Percentiles rank a stretch among this genome's conserved stretches.
phyloP scores from a whole-genome alignment of 2,888 invertebrate genomes.

The Ypsolopha sequella region DNA sequence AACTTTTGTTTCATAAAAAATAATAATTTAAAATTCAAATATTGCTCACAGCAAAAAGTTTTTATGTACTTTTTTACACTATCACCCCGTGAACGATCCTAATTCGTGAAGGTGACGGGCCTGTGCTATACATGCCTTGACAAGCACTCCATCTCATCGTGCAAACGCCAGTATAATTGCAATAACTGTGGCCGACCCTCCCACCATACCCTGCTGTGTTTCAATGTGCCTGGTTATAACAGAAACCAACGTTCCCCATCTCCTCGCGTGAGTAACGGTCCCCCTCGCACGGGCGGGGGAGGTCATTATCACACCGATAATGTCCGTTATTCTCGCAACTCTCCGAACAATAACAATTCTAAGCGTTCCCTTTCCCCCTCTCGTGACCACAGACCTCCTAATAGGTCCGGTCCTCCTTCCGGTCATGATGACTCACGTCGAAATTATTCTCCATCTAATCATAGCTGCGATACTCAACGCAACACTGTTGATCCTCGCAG shows the following conservation, averaged over 20 bases:
- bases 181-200: not conserved
- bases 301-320: not conserved
- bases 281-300: not conserved
- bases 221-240: not conserved
- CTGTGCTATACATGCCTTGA: not conserved
- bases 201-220: not conserved
- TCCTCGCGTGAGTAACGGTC: too few species aligned
- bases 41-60: too few species aligned
- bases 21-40: too few species aligned
- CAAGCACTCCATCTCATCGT: not conserved
- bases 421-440: not conserved
- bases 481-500: not conserved
- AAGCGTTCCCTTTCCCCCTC: not conserved
- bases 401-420: not conserved
- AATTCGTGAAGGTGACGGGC: not conserved
- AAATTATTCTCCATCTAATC: not conserved
- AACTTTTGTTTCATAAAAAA: too few species aligned
- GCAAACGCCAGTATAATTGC: not conserved
- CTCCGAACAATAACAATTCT: not conserved
- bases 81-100: not conserved
- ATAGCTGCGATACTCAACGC: not conserved
- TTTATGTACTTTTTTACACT: not conserved
- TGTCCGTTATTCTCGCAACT: not conserved
- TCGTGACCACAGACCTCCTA: not conserved
- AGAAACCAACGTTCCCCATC: not conserved